phyloP scores from a whole-genome alignment of 2,797 vertebrate species.

The Vipera latastei region DNA sequence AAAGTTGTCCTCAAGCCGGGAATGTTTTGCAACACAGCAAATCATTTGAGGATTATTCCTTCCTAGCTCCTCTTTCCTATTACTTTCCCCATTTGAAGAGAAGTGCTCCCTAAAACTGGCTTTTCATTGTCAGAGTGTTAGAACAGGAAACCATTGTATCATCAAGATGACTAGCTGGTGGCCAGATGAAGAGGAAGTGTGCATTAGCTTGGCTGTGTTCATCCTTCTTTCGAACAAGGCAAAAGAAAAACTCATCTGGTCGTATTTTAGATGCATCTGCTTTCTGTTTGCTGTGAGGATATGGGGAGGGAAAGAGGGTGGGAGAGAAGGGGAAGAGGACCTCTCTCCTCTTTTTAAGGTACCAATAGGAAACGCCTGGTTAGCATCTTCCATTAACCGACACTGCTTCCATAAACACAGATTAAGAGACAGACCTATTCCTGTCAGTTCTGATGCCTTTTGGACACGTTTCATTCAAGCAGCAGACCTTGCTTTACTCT shows the following conservation, averaged over 20 bases:
- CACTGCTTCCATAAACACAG: constrained; percentile 60
- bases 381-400: constrained; percentile 66
- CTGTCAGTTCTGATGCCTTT: constrained; percentile 69
- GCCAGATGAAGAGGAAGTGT: neutral
- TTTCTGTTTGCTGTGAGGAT: constrained; percentile 23
- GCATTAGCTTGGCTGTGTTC: neutral
- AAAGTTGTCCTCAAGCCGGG: neutral
- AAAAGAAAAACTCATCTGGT: constrained; percentile 7
- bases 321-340: neutral
- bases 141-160: constrained; percentile 30
- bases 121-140: constrained; percentile 17
- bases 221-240: neutral
- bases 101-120: constrained; percentile 19
- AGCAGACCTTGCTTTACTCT: constrained; percentile 65
- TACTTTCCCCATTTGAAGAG: neutral
- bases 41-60: neutral
- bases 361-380: constrained; percentile 57
- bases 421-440: constrained; percentile 65
- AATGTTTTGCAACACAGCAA: neutral
- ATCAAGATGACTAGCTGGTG: neutral
- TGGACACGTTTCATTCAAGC: constrained; percentile 69
- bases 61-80: neutral
- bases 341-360: constrained; percentile 54
- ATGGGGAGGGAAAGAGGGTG: neutral
- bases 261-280: constrained; percentile 17